phyloP scores from a whole-genome alignment of 2,888 invertebrate species.

The Xanthorhoe spadicearia region DNA sequence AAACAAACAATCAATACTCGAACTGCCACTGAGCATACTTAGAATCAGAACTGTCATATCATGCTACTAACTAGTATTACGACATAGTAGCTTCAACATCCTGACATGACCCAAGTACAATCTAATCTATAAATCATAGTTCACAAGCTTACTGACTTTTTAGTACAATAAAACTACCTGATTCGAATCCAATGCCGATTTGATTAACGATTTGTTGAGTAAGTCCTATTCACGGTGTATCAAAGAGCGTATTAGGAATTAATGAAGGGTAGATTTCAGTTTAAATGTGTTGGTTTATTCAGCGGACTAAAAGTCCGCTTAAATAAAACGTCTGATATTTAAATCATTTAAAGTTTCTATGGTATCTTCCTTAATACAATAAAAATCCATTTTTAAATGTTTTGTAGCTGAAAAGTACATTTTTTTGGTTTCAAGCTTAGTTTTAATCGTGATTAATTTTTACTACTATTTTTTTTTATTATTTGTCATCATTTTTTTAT shows the following conservation, averaged over 20 bases:
- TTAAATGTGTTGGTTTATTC: conserved; percentile 48
- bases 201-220: conserved; percentile 84
- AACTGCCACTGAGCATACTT: too few species aligned
- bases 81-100: conserved; percentile 59
- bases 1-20: too few species aligned
- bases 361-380: neutral
- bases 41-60: conserved; percentile 43
- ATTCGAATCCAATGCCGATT: conserved; percentile 76
- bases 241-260: conserved; percentile 82
- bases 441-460: too few species aligned
- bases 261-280: conserved; percentile 76
- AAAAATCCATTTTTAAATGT: too few species aligned
- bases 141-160: conserved; percentile 71
- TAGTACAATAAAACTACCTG: conserved; percentile 81
- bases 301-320: conserved; percentile 29
- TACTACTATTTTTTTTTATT: too few species aligned
- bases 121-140: conserved; percentile 73
- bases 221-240: conserved; percentile 79
- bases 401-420: too few species aligned
- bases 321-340: neutral
- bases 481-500: too few species aligned
- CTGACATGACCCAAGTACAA: conserved; percentile 67
- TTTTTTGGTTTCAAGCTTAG: too few species aligned
- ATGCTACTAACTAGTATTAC: conserved; percentile 50
- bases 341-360: neutral